Percentiles rank a stretch among this genome's conserved stretches.
These are phyloP conservation scores for Perizoma affinitatum DNA, from an alignment of 2,888 invertebrate genomes.

Conservation along the genomic window DNA sequence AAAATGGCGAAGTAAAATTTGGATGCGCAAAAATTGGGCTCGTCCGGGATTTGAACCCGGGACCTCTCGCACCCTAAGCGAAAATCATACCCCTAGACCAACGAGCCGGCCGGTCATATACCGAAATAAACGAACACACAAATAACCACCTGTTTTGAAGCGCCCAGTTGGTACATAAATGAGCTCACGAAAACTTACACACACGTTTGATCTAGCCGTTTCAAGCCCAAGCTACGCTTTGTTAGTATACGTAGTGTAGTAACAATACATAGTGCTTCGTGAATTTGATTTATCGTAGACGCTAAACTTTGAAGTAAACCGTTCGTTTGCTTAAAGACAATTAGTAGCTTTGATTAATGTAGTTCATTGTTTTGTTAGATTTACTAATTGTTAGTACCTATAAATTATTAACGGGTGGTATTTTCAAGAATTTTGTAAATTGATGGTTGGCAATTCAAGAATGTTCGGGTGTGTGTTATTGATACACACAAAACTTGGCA, in stretches of 20 bases:
- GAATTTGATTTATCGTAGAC: not conserved
- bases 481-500: too few species aligned
- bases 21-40: constrained; percentile 60
- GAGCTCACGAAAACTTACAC: too few species aligned
- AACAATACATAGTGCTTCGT: not conserved
- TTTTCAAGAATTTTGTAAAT: too few species aligned
- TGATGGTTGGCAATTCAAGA: too few species aligned
- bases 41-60: constrained; percentile 86
- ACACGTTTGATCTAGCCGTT: not conserved
- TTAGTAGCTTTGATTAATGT: too few species aligned
- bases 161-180: too few species aligned
- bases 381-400: too few species aligned
- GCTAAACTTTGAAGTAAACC: constrained; percentile 2
- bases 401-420: too few species aligned
- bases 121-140: constrained; percentile 5
- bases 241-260: not conserved
- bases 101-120: constrained; percentile 65
- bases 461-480: too few species aligned
- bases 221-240: not conserved
- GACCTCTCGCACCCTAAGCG: constrained; percentile 84
- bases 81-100: constrained; percentile 85
- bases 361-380: too few species aligned
- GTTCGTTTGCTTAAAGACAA: not conserved
- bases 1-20: too few species aligned
- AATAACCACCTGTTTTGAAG: too few species aligned